These are phyloP conservation scores for Podilymbus podiceps DNA, from an alignment of 2,113 vertebrate genomes.

Conservation along the genomic window DNA sequence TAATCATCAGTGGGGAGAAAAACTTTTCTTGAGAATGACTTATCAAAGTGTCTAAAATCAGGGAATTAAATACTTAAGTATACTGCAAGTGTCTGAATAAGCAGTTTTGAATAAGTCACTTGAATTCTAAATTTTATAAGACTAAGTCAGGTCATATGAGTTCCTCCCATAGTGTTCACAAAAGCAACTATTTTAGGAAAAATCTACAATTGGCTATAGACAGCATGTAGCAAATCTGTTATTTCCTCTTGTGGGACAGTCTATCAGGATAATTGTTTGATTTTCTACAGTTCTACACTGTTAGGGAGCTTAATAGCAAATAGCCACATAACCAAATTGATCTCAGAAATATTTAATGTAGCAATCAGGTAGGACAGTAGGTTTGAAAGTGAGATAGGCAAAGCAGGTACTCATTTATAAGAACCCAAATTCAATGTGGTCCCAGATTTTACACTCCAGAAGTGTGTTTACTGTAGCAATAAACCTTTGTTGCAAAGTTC, in stretches of 20 bases:
- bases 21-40: neutral
- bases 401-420: neutral
- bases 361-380: neutral
- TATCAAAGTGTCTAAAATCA: neutral
- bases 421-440: neutral
- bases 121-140: neutral
- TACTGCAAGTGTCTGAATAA: neutral
- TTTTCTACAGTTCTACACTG: neutral
- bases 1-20: neutral
- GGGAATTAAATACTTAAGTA: too few relatives aligned
- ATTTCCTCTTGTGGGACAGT: neutral
- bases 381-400: neutral
- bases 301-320: neutral
- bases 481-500: neutral
- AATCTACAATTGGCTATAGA: neutral
- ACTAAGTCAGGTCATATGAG: neutral
- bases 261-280: neutral
- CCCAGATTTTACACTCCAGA: neutral
- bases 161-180: neutral
- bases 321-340: neutral
- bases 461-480: rapidly evolving
- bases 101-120: neutral
- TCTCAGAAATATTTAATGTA: neutral
- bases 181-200: neutral
- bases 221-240: neutral